Base-by-base conservation (phyloP, 2,888 invertebrate genomes). In the Mimas tiliae region DNA sequence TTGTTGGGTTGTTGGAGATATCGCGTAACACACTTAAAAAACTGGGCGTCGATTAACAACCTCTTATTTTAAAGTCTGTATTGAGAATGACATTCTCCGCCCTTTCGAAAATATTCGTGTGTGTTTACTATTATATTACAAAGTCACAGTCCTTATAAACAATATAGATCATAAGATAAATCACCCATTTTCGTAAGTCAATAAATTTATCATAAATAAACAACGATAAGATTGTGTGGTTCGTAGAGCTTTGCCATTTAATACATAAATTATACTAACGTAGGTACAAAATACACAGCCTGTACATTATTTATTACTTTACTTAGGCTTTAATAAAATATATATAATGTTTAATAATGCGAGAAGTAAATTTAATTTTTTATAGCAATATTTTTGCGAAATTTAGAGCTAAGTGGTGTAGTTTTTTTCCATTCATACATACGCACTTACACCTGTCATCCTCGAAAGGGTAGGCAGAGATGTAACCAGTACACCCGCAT, bases 201-300 rank as follows among this genome's bases (percentile, higher is more conserved):
- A 55, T 55, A 55, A 55, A 55, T 55, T 55, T 16, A 55, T 55
- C 16, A 55, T 55, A 55, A 55, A 38, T 55, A 55, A 55, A 55
- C 55, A n/a, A 33, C 34, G 55, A 55, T 55, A 55, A 55, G 38
- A 55, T 55, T 34, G 34, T 38, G 8, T 8, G 34, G 34, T 38
- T 55, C 55, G 33, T 16, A 55, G 55, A 55, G 55, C 55, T 55
- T 38, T 19, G 38, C 38, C 16, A 38, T 55, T 55, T 55, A 55
- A 38, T 38, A 33, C 55, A 53, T 55, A 34, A 53, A 53, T 34
- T 53, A n/a, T 33, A n/a, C 33, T 55, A 14, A 55, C 55, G 11
- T 38, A 38, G 38, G 38, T n/a, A 55, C 53, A n/a, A 34, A 33
- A n/a, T 53, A 14, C 9, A 16, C 34, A 16, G 9, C n/a, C 16